Conservation (phyloP, 2,888 invertebrate genomes). For the Drosophila emarginata region DNA sequence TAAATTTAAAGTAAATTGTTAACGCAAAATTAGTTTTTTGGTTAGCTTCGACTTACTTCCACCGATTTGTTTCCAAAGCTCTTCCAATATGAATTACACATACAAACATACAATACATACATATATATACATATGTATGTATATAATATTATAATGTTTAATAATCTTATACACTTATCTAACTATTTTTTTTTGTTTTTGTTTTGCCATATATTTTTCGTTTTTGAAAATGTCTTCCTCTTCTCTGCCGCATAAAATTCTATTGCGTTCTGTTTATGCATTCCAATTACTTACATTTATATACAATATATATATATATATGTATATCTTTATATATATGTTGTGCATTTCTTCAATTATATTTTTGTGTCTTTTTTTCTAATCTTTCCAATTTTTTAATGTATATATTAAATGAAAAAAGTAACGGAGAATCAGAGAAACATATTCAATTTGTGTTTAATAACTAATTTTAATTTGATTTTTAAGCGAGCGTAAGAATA, state of each 20-base stretch:
- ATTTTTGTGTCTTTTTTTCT: constrained; percentile 52
- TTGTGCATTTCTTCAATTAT: constrained; percentile 54
- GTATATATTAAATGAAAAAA: constrained; percentile 52
- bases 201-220: constrained; percentile 65
- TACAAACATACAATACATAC: constrained; percentile 15
- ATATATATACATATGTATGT: constrained; percentile 18
- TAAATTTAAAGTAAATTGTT: constrained; percentile 63
- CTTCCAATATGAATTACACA: constrained; percentile 68
- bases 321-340: constrained; percentile 13
- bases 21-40: constrained; percentile 60
- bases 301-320: background rate
- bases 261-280: constrained; percentile 70
- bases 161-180: constrained; percentile 28
- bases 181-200: constrained; percentile 22
- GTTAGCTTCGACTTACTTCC: constrained; percentile 74
- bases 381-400: constrained; percentile 47
- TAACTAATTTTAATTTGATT: constrained; percentile 50
- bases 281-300: constrained; percentile 49
- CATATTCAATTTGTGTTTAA: constrained; percentile 34
- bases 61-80: constrained; percentile 76
- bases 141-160: constrained; percentile 35
- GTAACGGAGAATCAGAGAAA: constrained; percentile 29
- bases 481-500: constrained; percentile 46
- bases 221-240: constrained; percentile 62
- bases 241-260: constrained; percentile 35